Base-by-base conservation (phyloP, 2,888 invertebrate species). In the Antheraea yamamai region DNA sequence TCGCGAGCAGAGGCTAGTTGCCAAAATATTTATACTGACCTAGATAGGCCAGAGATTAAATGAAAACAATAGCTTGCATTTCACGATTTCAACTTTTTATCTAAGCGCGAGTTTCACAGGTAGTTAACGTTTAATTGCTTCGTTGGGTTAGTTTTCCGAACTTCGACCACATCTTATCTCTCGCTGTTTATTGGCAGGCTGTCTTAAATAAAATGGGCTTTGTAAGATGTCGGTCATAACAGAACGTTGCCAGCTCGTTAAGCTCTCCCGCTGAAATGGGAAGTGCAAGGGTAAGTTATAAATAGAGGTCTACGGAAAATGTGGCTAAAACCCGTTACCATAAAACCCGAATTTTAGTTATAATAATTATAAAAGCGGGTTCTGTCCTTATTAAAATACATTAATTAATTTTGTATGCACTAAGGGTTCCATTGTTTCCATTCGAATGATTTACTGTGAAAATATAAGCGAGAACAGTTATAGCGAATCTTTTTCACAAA, bases 161-260 rank as follows among this genome's bases (percentile, higher is more conserved):
- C 80, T 79, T 79, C 77, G 77, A 73, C 51, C 78, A 75, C 78
- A 78, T 80, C 82, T 82, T 83, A 85, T 82, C 80, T 80, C 75
- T 79, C 78, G 18, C 79, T 81, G 81, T 82, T 84, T 86, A 88
- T 89, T 90, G 90, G 91, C 90, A 89, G 84, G 77, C 79, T 88
- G 89, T 88, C 90, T 90, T 88, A 87, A 86, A 89, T 88, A 89
- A 90, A 89, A 87, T 84, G 83, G 85, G 81, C 80, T 82, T 82
- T 84, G 83, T 87, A 85, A 85, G 84, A 79, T 77, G 79, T 81
- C 78, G 78, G 77, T 81, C 83, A 87, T 87, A 88, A 85, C 84
- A 84, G 81, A 82, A 79, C 82, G 80, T 81, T 81, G 83, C 82
- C 81, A 82, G 84, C 80, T 85, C 85, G 85, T 89, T 89, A 88